These are phyloP conservation scores for Aplochiton taeniatus DNA, from an alignment of 2,797 vertebrate species.

Conservation along the genomic window DNA sequence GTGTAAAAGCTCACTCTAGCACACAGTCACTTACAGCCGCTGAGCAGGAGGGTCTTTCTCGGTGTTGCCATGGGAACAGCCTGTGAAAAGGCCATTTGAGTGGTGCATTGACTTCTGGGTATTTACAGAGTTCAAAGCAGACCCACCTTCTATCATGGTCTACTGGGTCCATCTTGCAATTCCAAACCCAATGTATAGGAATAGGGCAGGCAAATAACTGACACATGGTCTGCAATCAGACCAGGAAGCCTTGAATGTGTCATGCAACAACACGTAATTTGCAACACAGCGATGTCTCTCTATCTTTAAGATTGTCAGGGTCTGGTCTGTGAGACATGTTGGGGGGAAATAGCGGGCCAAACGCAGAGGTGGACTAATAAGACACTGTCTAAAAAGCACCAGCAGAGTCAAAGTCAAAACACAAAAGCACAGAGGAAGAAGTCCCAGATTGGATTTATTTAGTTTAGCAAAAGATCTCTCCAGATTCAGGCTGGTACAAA, in stretches of 20 bases:
- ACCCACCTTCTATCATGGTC: background rate
- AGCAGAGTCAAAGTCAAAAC: too few relatives aligned
- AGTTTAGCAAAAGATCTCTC: too few relatives aligned
- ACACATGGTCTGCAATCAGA: background rate
- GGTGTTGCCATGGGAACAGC: constrained; percentile 47
- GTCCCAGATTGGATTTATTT: too few relatives aligned
- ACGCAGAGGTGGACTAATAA: too few relatives aligned
- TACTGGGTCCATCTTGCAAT: background rate
- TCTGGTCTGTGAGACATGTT: too few relatives aligned
- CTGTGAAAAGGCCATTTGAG: constrained; percentile 4
- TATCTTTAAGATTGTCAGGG: too few relatives aligned
- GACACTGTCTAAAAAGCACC: too few relatives aligned
- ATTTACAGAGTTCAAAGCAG: background rate
- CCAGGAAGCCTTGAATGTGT: background rate
- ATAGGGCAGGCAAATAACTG: background rate
- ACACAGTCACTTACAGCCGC: background rate
- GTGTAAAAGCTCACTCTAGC: background rate
- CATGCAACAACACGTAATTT: background rate
- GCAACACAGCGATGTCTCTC: background rate
- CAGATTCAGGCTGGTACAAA: too few relatives aligned
- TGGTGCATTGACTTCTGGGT: background rate
- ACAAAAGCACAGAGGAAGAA: too few relatives aligned
- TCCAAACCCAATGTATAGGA: constrained; percentile 2
- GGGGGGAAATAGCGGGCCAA: too few relatives aligned
- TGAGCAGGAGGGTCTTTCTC: constrained; percentile 9